A percentile compares a stretch with the other conserved stretches of the same genome.
These are phyloP conservation scores for Indicator maculatus DNA, from an alignment of 2,113 vertebrate species.

Conservation along the genomic window DNA sequence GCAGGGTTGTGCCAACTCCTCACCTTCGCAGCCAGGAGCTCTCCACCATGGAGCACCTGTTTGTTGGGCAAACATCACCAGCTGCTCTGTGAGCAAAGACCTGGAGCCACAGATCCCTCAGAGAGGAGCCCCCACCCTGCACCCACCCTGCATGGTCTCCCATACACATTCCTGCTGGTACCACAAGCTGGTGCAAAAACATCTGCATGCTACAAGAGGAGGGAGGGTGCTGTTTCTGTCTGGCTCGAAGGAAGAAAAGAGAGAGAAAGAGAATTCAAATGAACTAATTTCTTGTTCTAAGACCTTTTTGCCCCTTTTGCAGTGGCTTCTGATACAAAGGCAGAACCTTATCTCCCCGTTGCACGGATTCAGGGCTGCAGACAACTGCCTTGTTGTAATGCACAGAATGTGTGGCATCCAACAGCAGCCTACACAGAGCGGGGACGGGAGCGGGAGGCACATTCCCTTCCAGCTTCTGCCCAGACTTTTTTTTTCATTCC, in stretches of 20 bases:
- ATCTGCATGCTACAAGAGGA: fast-evolving
- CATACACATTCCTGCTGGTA: not conserved
- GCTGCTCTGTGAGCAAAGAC: not conserved
- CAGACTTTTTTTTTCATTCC: not conserved
- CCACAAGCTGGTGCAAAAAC: not conserved
- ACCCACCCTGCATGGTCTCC: fast-evolving
- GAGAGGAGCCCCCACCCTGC: fast-evolving
- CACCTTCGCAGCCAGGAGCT: not conserved
- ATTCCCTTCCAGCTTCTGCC: not conserved
- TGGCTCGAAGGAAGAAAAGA: not conserved
- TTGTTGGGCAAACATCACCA: fast-evolving
- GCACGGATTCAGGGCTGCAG: constrained; percentile 30
- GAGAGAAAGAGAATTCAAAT: constrained; percentile 46
- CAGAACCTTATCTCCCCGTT: constrained; percentile 63
- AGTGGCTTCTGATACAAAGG: constrained; percentile 66
- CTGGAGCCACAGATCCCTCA: fast-evolving
- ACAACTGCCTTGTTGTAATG: constrained; percentile 52
- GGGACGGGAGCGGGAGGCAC: not conserved
- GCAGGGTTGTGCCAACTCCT: not conserved
- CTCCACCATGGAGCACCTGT: fast-evolving
- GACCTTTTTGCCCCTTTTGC: constrained; percentile 43
- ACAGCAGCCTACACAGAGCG: not conserved
- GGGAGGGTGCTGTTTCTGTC: not conserved
- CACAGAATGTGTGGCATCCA: constrained; percentile 29
- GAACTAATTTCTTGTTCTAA: constrained; percentile 69